Base-by-base conservation (phyloP, 2,113 vertebrate species). In the Cyprinodon variegatus region DNA sequence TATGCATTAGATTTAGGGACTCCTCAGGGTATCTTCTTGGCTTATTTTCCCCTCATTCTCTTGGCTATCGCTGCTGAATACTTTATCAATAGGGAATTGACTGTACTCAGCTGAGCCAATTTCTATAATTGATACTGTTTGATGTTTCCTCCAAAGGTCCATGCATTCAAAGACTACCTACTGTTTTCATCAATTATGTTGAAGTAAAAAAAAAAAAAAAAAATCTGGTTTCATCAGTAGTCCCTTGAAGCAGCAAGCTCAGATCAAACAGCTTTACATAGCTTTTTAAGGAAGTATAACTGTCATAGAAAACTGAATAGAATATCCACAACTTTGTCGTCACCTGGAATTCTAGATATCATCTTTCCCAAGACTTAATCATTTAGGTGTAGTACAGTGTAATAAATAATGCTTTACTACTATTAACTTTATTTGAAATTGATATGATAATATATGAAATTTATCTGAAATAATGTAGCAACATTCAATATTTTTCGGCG, bases 41-140 rank as follows among this genome's bases (percentile, higher is more conserved):
- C 83, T 92, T 88, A 84, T 92, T 83, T 88, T 83, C 83, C 65
- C 61, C 85, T 74, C 91, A 91, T 93, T 93, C 92, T 93, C 87
- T 68, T 60, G 84, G 83, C 70, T 70, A 93, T 91, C 92, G 87
- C 74, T 20, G 68, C 77, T 89, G 91, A 91, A 91, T 90, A 90
- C 87, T 90, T 91, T 89, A 94, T 94, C 89, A 91, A 94, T 88
- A 86, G 82, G 77, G 89, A 91, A 93, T 91, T 89, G 91, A 91
- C 87, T 92, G 22, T 68, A 57, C 80, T 89, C 87, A 78, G 90
- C 79, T 10, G 82, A 89, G 90, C 75, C 77, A 84, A 91, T 91
- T 91, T 93, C 88, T 89, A 90, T 92, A 92, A 94, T 91, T 94
- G 91, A 93, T 93, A 90, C 83, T 83, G 87, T 92, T 94, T 92